These are phyloP conservation scores for Taurulus bubalis DNA, from an alignment of 2,113 vertebrate species.

Conservation along the genomic window DNA sequence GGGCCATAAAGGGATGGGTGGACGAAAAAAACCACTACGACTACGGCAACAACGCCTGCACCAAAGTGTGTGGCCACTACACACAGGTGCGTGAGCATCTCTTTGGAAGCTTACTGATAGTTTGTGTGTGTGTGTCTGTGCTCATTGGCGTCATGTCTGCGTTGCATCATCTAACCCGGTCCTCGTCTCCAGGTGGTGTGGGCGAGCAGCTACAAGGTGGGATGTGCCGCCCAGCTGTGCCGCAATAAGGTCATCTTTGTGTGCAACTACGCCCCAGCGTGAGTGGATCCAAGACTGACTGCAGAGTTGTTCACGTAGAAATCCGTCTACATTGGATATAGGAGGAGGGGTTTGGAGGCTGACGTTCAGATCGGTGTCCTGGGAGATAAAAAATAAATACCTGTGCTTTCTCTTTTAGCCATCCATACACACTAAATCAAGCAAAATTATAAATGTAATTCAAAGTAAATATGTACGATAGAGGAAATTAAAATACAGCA, in stretches of 20 bases:
- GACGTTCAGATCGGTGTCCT: too few relatives aligned
- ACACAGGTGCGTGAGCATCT: constrained; percentile 71
- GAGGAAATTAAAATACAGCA: too few relatives aligned
- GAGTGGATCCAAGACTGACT: constrained; percentile 39
- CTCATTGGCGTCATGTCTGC: rapidly evolving
- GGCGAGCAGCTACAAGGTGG: constrained; percentile 76
- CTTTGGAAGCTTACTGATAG: not conserved
- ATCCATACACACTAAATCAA: too few relatives aligned
- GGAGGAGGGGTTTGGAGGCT: too few relatives aligned
- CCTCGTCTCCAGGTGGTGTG: constrained; percentile 76
- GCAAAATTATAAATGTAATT: too few relatives aligned
- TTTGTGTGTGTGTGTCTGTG: too few relatives aligned
- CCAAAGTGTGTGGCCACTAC: constrained; percentile 61
- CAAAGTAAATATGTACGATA: too few relatives aligned
- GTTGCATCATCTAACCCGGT: not conserved
- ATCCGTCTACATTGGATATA: not conserved
- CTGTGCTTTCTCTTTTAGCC: too few relatives aligned
- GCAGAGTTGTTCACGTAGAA: not conserved
- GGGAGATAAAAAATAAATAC: too few relatives aligned
- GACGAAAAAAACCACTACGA: constrained; percentile 38
- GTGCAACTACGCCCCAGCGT: constrained; percentile 79
- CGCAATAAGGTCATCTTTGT: constrained; percentile 71
- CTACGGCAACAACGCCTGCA: not conserved
- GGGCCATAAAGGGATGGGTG: constrained; percentile 27
- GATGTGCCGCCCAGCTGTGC: constrained; percentile 74